Base-by-base conservation (phyloP, 2,888 invertebrate species). In the Teleiodes luculella region DNA sequence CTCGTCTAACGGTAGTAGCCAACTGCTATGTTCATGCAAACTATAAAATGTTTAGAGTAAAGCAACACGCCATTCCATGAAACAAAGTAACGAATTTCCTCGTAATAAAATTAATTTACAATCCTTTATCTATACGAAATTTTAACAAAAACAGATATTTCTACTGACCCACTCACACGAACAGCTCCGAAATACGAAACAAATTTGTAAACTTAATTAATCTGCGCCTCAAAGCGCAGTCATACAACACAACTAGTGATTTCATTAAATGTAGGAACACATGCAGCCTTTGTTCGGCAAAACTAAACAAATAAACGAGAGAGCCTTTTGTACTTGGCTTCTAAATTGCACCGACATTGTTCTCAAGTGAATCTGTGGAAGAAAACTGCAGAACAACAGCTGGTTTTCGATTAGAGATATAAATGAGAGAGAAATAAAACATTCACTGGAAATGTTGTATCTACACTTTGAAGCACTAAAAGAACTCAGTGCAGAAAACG, bases 371-470 rank as follows among this genome's bases (percentile, higher is more conserved):
- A 48, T 20, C 18, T 11, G 48, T 33, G 48, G 36, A 53, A 51
- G 53, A 53, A 53, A 57, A 46, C 50, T 55, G 24, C 24, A 24
- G 24, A 24, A 24, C 24, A 24, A 50, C 45, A 52, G 45, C 28
- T 53, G 57, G 50, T 57, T 57, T 20, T 24, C 53, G 57, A 57
- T 57, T 49, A 53, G 41, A 54, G 54, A 39, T 11, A 13, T 35
- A n/a, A n/a, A n/a, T n/a, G 35, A n/a, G 3, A n/a, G 35, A n/a
- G 3, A 35, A n/a, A 35, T 35, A 35, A 35, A 35, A 35, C 35
- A n/a, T 11, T 1, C 1, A n/a, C n/a, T n/a, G 35, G 3, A n/a
- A 24, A 24, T 24, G 6, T 24, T 24, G 24, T 24, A 24, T 24
- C 3, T 24, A 4, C 24, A 6, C 24, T 4, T 24, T 6, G 24